Evolutionary conservation across 2,888 invertebrate species (phyloP).

Genomic region (Hydropsyche betteni): DNA sequence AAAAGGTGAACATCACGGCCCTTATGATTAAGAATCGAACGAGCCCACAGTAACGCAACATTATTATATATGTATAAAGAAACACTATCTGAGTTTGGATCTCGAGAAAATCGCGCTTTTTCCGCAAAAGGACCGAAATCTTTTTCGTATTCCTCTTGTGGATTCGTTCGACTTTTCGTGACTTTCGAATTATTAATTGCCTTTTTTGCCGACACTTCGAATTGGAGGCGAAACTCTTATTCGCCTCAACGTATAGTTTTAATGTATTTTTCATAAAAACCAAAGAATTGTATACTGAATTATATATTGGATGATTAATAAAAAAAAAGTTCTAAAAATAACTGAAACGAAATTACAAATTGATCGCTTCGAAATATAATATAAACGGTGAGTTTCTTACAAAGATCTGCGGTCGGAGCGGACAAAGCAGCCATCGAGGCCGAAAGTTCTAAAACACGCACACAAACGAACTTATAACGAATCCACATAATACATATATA

Average conservation of each 20-base stretch:
- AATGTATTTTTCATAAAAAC: too few species aligned
- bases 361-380: background rate
- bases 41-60: background rate
- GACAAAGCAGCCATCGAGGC: slow-evolving; percentile 10
- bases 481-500: too few species aligned
- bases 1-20: background rate
- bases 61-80: too few species aligned
- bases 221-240: too few species aligned
- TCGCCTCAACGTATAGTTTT: too few species aligned
- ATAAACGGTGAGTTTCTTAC: slow-evolving; percentile 6
- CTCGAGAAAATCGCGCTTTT: background rate
- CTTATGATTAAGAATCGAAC: slow-evolving; percentile 25
- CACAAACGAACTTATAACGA: too few species aligned
- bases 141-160: background rate
- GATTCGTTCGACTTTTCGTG: slow-evolving; percentile 25
- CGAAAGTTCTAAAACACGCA: background rate
- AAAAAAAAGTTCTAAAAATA: too few species aligned
- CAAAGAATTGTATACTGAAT: too few species aligned
- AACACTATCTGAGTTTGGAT: slow-evolving; percentile 13
- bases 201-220: background rate
- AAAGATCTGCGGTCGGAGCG: slow-evolving; percentile 28
- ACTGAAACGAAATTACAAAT: too few species aligned
- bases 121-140: slow-evolving; percentile 15
- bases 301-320: too few species aligned
- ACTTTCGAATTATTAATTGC: slow-evolving; percentile 32